Base-by-base conservation (phyloP, 2,888 invertebrate species). In the Liopterus haemorrhoidalis region DNA sequence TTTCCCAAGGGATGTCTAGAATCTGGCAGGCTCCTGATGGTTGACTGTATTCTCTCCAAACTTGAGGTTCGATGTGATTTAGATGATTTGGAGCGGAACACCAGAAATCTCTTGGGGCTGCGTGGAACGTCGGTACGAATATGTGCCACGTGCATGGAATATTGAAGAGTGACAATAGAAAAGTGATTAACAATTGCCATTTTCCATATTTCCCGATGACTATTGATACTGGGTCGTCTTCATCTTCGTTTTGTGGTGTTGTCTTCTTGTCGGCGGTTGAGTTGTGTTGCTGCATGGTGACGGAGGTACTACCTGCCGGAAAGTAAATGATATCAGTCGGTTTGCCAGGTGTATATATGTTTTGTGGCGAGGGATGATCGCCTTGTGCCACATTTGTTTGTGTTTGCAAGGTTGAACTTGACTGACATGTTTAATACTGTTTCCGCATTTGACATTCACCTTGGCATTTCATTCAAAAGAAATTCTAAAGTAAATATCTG, bases 71-170 rank as follows among this genome's bases (percentile, higher is more conserved):
- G 21, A 82, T 59, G 47, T 72, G 61, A 24, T 71, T 60, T 15
- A 81, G 68, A 50, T 74, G 71, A 1, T 68, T 66, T 1, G 85
- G 82, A 41, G 74, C 66, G 42, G 75, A 72, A 61, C 86, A 87
- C 85, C 85, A 85, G 58, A 76, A 80, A 31, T 78, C 74, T 50
- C 77, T 73, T 49, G 75, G 72, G 55, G 76, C 76, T 37, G 81
- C 80, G 73, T 80, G 82, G 66, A 86, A 86, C 0, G 84, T 82
- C 25, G 83, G 79, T 39, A 81, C 75, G 64, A 82, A 82, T 59
- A 86, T 86, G 67, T 85, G 86, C 71, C 84, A 85, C 28, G 85
- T 86, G 67, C 85, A 85, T 2, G 85, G 85, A 57, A 86, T 76
- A 59, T 85, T 85, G 70, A 85, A 81, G 32, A 86, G 70, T 2